Evolutionary conservation across 2,888 invertebrate genomes (phyloP), one percentile per base, ranked within the genome.

Genomic region (Ophion slaviceki): DNA sequence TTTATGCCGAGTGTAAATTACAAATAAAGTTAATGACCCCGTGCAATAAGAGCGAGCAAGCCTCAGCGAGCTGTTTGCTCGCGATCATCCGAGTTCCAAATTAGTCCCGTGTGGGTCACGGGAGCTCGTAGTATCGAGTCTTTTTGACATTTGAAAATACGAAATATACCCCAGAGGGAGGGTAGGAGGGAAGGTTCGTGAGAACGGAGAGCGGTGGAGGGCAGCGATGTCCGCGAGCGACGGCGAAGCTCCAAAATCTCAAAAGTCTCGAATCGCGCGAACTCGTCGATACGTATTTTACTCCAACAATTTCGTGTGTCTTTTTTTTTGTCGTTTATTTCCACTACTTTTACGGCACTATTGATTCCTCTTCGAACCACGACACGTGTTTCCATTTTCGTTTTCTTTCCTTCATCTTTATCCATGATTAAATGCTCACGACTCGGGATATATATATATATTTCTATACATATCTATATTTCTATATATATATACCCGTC

Each of bases 41-140:
- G 67, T 66, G 80, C 71, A 80, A 80, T 77, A 76, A 40, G 59
- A 77, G 40, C 36, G 71, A 61, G 59, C 53, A 72, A 70, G 53
- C 70, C 14, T 78, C 75, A 59, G 45, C 47, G 45, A 64, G 14
- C 10, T 71, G 20, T 70, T 20, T 71, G 24, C 20, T n/a, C 66
- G 28, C 66, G 11, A 40, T 45, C 5, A 20, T n/a, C 28, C 59
- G 36, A 40, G 20, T 68, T 47, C 0, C 75, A 66, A 78, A 17
- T 14, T 5, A n/a, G 2, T 68, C n/a, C 14, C 24, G 68, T 68
- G 24, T 2, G 20, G 20, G 24, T 11, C 40, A 24, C 10, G 11
- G 45, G 24, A 45, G 7, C 40, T 20, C 7, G 28, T 53, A 24
- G 17, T 8, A 28, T 32, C 53, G 53, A 53, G n/a, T 28, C 1